Evolutionary conservation across 2,113 vertebrate species (phyloP).

Genomic region (Dasypus novemcinctus): DNA sequence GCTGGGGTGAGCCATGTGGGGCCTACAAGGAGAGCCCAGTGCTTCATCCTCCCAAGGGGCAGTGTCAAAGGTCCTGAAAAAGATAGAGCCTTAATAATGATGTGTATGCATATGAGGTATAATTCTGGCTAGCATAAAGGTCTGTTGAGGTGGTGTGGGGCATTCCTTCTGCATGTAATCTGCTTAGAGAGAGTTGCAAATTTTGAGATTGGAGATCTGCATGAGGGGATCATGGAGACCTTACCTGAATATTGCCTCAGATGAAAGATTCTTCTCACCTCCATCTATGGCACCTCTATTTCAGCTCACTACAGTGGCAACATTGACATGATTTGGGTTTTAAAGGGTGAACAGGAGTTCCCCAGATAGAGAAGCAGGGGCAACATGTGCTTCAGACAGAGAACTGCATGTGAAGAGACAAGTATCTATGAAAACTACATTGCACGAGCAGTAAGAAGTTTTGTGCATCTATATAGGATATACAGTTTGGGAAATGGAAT

Average conservation of each 20-base stretch:
- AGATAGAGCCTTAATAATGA: neutral
- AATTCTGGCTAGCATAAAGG: neutral
- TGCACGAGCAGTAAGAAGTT: neutral
- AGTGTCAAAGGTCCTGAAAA: neutral
- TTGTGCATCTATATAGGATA: neutral
- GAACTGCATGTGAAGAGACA: neutral
- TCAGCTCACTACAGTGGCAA: neutral
- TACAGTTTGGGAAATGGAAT: neutral
- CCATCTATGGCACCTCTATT: neutral
- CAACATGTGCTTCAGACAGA: neutral
- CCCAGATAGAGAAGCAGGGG: neutral
- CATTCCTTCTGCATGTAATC: neutral
- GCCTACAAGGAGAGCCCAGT: neutral
- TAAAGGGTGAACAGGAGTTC: neutral
- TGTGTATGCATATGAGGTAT: neutral
- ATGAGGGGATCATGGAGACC: neutral
- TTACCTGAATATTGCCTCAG: neutral
- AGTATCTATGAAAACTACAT: neutral
- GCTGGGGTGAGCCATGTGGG: neutral
- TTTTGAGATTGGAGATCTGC: neutral
- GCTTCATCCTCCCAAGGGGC: neutral
- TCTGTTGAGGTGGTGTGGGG: neutral
- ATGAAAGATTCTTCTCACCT: neutral
- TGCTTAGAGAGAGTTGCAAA: neutral
- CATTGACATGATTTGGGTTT: neutral